phyloP scores from a whole-genome alignment of 2,797 vertebrate species.

The Coranthus polyacanthus region DNA sequence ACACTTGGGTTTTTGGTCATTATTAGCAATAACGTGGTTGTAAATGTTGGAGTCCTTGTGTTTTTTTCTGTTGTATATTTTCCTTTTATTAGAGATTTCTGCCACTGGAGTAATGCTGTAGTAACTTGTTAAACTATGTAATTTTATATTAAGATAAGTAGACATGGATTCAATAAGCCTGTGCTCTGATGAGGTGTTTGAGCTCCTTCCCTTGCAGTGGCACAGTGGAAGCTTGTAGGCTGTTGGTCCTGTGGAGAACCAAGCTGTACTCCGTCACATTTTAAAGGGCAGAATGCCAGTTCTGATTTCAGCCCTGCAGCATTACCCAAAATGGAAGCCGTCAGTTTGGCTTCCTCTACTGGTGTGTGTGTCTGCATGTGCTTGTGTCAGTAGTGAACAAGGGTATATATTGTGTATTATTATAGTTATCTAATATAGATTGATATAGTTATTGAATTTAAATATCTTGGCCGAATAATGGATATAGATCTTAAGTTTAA shows the following conservation, averaged over 20 bases:
- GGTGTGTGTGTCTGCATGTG: conserved; percentile 39
- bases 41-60: background rate
- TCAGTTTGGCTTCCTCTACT: conserved; percentile 52
- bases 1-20: no score
- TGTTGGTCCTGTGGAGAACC: conserved; percentile 62
- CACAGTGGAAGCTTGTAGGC: conserved; percentile 21
- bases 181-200: conserved; percentile 13
- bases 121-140: background rate
- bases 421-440: no score
- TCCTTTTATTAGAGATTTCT: no score
- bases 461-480: no score
- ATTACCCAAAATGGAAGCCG: conserved; percentile 67
- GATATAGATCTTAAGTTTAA: no score
- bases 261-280: conserved; percentile 68
- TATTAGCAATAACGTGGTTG: no score
- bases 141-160: no score
- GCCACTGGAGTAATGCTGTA: background rate
- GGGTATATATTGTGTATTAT: conserved; percentile 4
- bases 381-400: conserved; percentile 13
- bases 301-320: conserved; percentile 48
- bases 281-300: conserved; percentile 57
- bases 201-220: conserved; percentile 16
- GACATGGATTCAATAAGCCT: background rate
- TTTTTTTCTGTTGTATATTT: background rate
- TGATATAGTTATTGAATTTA: no score